Evolutionary conservation across 2,113 vertebrate species (phyloP).

Genomic region (Dromaius novaehollandiae): DNA sequence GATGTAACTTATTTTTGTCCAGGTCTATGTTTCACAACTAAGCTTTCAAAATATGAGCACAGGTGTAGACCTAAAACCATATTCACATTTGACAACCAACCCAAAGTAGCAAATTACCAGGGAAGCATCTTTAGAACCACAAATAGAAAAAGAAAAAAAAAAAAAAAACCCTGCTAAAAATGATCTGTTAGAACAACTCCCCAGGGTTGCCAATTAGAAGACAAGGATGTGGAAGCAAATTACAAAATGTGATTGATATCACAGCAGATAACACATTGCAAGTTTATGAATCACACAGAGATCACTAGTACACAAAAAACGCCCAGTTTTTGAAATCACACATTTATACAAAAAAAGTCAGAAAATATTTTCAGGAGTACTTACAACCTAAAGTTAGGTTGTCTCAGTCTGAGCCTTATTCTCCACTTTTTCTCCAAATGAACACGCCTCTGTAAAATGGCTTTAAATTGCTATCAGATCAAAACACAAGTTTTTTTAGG

Average conservation of each 20-base stretch:
- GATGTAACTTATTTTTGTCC: background rate
- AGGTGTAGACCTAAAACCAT: background rate
- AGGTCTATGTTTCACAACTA: background rate
- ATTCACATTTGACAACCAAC: background rate
- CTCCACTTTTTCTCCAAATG: background rate
- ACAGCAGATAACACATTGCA: background rate
- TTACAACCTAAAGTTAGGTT: background rate
- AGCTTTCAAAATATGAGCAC: background rate
- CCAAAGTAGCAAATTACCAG: background rate
- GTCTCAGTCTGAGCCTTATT: background rate
- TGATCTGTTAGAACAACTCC: background rate
- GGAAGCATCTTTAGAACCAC: background rate
- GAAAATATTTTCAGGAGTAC: background rate
- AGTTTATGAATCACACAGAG: background rate
- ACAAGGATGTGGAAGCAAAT: constrained; percentile 10
- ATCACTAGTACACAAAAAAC: background rate
- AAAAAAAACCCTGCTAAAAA: background rate
- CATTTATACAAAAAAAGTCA: background rate
- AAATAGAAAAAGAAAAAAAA: background rate
- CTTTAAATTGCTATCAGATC: constrained; percentile 6
- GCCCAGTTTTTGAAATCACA: background rate
- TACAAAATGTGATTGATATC: constrained; percentile 1
- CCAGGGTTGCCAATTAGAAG: constrained; percentile 1
- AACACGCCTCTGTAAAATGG: background rate
- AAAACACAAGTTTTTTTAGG: background rate